Conservation (phyloP, 2,113 vertebrate genomes). For the Cairina moschata region DNA sequence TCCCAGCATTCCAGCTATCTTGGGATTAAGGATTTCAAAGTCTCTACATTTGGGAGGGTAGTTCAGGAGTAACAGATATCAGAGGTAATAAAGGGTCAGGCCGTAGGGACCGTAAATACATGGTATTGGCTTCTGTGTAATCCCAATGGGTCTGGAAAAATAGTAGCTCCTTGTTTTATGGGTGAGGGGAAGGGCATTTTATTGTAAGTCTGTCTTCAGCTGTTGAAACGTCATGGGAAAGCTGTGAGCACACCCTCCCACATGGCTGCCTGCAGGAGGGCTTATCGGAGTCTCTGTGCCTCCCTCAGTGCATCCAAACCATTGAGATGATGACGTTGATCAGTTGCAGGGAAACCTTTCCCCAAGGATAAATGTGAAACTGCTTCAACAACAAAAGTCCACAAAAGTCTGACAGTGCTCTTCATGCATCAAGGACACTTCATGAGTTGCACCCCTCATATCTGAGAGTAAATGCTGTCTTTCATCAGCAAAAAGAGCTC, state of each 20-base stretch:
- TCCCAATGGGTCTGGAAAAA: background rate
- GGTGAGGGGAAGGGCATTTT: background rate
- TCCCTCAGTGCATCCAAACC: background rate
- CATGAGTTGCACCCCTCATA: background rate
- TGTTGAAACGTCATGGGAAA: background rate
- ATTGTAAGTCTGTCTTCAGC: slow-evolving; percentile 1
- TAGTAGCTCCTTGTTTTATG: background rate
- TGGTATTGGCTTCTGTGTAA: background rate
- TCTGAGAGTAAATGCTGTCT: background rate
- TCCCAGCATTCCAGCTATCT: background rate
- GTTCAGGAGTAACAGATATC: background rate
- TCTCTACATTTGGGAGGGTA: background rate
- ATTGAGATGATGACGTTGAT: background rate
- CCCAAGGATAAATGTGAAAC: background rate
- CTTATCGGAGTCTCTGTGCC: background rate
- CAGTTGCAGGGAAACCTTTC: background rate
- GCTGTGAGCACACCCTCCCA: background rate
- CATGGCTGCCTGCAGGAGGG: background rate
- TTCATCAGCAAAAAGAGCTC: background rate
- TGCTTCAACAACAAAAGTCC: background rate
- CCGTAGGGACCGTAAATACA: background rate
- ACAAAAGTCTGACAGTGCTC: background rate
- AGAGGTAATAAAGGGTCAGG: background rate
- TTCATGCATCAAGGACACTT: background rate
- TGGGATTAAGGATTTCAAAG: background rate